These are phyloP conservation scores for Sebastes steindachneri DNA, from an alignment of 2,797 vertebrate species.

Conservation along the genomic window DNA sequence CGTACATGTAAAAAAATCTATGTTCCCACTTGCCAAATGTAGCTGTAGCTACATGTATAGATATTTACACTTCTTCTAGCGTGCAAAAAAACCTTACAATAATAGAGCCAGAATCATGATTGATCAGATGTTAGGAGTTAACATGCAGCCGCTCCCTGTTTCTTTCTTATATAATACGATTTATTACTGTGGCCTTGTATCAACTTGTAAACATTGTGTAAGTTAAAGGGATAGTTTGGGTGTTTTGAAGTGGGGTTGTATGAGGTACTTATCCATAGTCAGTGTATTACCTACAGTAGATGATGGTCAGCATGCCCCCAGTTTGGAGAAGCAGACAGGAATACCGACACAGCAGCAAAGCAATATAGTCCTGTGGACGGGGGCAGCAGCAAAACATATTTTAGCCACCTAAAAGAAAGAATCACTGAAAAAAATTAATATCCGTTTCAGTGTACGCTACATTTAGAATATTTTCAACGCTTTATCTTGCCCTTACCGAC, in stretches of 20 bases:
- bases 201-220: background rate
- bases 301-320: no score
- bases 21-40: background rate
- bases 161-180: background rate
- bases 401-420: no score
- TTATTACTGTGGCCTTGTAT: background rate
- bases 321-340: no score
- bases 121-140: background rate
- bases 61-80: background rate
- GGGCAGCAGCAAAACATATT: no score
- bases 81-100: conserved; percentile 1
- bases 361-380: background rate
- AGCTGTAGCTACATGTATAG: background rate
- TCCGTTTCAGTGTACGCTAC: no score
- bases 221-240: background rate
- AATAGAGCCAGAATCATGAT: background rate
- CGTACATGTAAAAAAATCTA: no score
- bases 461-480: no score
- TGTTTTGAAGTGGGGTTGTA: no score
- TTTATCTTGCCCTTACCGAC: no score
- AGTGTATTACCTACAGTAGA: no score
- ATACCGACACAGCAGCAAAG: background rate
- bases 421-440: no score
- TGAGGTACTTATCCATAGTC: no score
- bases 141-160: background rate